Evolutionary conservation across 2,888 invertebrate genomes (phyloP), one percentile per base, ranked within the genome.

Genomic region (Muscina levida): DNA sequence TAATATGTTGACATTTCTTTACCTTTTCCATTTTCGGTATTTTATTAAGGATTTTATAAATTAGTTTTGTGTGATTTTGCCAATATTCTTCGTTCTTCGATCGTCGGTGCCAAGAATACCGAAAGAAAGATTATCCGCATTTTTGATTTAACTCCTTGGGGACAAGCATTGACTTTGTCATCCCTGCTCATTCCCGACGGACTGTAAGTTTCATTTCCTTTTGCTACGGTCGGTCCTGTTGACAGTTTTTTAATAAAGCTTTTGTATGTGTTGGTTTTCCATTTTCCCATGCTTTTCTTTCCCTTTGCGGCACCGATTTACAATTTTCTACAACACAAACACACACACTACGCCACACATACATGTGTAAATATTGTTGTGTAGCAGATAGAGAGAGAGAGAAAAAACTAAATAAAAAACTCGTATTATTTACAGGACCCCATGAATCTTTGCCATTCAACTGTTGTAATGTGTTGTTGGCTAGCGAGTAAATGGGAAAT

Each of bases 171-270:
- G 70, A 77, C 51, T 73, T 74, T 77, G 59, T 51, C 74, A 77
- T 70, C 10, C n/a, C 15, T 59, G n/a, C 15, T 19, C 10, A 22
- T 10, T 42, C 22, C 31, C 37, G 37, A 10, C 5, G n/a, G 57
- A 17, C 31, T 37, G 31, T 37, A 6, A 5, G 31, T 31, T 31
- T 31, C 31, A 31, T 31, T 31, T 57, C 31, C 57, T 57, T n/a
- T 57, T 37, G 59, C n/a, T 42, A 62, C 22, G 62, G 62, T 42
- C 67, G 71, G 66, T 77, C 71, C 74, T 74, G 73, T 81, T 81
- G 80, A 81, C 80, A 81, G 77, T 81, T 81, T 81, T 81, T 77
- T 77, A 81, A 81, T 77, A 81, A 71, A 73, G 77, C 66, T 77
- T 24, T 24, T 13, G 31, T 31, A 31, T 31, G 31, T 3, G 8